Base-by-base conservation (phyloP, 1,140 invertebrate species). In the Antheraea mylitta region DNA sequence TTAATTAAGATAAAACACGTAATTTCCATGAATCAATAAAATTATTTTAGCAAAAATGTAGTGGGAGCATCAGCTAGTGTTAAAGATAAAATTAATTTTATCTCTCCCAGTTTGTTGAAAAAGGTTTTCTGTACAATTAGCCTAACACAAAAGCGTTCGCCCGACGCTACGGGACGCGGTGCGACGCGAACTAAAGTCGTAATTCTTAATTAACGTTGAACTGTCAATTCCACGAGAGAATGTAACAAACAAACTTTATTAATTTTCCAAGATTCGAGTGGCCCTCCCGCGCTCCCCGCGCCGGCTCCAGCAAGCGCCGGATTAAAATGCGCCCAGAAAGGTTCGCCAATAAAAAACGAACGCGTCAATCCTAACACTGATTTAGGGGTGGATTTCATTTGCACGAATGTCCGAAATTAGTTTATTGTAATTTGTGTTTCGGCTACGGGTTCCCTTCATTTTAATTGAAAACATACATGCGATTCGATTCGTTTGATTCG, bases 391-490 rank as follows among this genome's bases (percentile, higher is more conserved):
- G 66, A 73, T 71, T 76, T 70, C 69, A 76, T 76, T 76, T 71
- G 71, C 68, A 59, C 71, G 67, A 76, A 71, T 71, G 69, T 71
- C 64, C 67, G 48, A 70, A 76, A 76, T 76, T 73, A 76, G 75
- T 73, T 76, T 71, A 76, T 76, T 76, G 69, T 70, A 73, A 76
- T 76, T 75, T 75, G 70, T 75, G 68, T 70, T 75, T 68, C 64
- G 58, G 63, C 60, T 72, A 36, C 60, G 68, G n/a, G 16, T 16
- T 10, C 48, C 19, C 64, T 70, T 67, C 62, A 68, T 70, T 74
- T 74, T 36, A 36, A 63, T 36, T 63, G 61, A 18, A 36, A 63
- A 63, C 61, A 36, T 37, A 63, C 30, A 22, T 30, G 30, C 10
- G 22, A 30, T 30, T 30, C 22, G 22, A 30, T 30, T 30, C 22